Percentiles rank a stretch among this genome's conserved stretches.
Conservation (phyloP, 2,888 invertebrate genomes). For the Watsonalla binaria region DNA sequence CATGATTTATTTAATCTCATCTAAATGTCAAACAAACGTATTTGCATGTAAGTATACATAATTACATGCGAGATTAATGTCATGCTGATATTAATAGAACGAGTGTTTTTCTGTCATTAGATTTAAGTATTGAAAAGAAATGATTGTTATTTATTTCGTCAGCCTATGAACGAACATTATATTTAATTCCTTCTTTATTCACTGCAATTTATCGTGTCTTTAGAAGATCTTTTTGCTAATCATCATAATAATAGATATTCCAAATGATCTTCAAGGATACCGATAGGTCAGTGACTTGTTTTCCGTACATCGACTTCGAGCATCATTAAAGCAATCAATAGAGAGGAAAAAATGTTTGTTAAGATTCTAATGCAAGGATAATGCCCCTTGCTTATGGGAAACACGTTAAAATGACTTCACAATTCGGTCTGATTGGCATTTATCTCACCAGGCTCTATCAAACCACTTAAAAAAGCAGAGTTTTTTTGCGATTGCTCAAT, state of each 20-base stretch:
- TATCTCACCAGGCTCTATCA: neutral
- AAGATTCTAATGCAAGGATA: slow-evolving; percentile 17
- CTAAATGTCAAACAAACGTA: neutral
- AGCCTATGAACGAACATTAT: neutral
- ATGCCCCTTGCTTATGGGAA: slow-evolving; percentile 13
- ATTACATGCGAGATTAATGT: neutral
- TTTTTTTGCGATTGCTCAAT: neutral
- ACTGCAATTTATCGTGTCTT: neutral
- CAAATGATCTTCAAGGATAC: slow-evolving; percentile 1
- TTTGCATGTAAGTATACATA: neutral
- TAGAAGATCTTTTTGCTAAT: neutral
- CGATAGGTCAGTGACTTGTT: slow-evolving; percentile 20
- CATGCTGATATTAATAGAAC: neutral
- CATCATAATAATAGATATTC: slow-evolving; percentile 1
- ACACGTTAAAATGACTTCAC: neutral
- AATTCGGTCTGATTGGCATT: neutral
- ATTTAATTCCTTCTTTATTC: neutral
- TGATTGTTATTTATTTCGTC: neutral
- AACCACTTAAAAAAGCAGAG: neutral
- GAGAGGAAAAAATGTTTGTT: slow-evolving; percentile 14
- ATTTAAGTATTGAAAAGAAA: neutral
- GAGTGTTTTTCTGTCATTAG: neutral
- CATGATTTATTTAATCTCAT: neutral
- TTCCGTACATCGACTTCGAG: slow-evolving; percentile 18
- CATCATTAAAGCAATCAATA: slow-evolving; percentile 30